These are phyloP conservation scores for Toxotes chatareus DNA, from an alignment of 2,113 vertebrate genomes.

Conservation along the genomic window DNA sequence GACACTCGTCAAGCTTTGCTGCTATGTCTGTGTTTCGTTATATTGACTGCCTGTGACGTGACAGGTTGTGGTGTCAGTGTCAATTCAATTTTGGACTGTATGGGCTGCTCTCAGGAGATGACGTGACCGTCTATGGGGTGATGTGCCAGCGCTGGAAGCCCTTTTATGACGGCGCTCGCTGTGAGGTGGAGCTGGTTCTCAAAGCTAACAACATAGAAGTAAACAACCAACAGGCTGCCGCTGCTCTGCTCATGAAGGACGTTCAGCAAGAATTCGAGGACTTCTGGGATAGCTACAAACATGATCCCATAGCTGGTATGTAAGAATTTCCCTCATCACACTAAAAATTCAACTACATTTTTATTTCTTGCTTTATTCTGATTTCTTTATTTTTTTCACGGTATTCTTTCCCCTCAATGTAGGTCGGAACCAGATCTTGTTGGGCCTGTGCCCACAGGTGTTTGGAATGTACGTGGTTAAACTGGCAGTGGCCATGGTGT, in stretches of 20 bases:
- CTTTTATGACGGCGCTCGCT: slow-evolving; percentile 85
- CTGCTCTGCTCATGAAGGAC: slow-evolving; percentile 87
- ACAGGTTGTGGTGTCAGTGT: neutral
- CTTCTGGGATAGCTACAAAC: slow-evolving; percentile 90
- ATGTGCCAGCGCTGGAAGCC: slow-evolving; percentile 96
- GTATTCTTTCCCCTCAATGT: slow-evolving; percentile 2
- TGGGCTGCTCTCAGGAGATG: slow-evolving; percentile 86
- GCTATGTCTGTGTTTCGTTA: neutral
- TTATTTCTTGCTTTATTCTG: neutral
- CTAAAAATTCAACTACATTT: neutral
- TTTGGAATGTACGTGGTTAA: slow-evolving; percentile 97
- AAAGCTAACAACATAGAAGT: slow-evolving; percentile 95
- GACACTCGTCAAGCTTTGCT: neutral
- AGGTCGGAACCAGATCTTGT: slow-evolving; percentile 95
- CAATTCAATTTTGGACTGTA: neutral
- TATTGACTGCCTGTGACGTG: too few relatives aligned
- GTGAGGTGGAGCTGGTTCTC: slow-evolving; percentile 93
- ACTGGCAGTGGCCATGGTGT: slow-evolving; percentile 93
- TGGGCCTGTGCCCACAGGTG: slow-evolving; percentile 95
- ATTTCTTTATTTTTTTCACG: neutral
- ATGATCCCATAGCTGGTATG: slow-evolving; percentile 89
- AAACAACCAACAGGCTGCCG: slow-evolving; percentile 90
- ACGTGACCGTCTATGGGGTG: slow-evolving; percentile 94
- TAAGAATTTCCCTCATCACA: neutral
- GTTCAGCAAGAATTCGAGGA: slow-evolving; percentile 91